Percentiles rank a stretch among this genome's conserved stretches.
Evolutionary conservation across 2,113 vertebrate genomes (phyloP).

Genomic region (Erythrocebus patas): DNA sequence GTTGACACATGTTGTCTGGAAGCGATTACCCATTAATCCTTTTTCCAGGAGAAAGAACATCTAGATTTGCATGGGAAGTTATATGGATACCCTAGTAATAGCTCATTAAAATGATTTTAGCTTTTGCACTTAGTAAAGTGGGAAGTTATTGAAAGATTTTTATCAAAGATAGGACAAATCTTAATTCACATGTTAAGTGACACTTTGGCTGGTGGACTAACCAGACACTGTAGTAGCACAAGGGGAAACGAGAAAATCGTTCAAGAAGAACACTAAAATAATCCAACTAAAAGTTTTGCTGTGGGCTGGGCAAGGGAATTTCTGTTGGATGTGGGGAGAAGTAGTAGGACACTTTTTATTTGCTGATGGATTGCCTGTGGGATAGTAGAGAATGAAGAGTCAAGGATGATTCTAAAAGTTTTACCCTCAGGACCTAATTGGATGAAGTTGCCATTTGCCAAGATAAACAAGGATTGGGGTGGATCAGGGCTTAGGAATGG

Average conservation of each 20-base stretch:
- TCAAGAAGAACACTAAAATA: background rate
- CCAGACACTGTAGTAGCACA: fast-evolving
- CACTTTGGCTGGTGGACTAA: background rate
- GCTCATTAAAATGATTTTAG: background rate
- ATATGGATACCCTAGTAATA: background rate
- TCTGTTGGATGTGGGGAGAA: background rate
- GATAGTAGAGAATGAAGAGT: background rate
- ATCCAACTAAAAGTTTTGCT: background rate
- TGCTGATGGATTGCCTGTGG: background rate
- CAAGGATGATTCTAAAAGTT: background rate
- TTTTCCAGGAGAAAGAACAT: background rate
- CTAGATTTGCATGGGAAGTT: background rate
- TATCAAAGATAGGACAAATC: background rate
- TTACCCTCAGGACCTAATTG: background rate
- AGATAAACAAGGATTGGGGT: fast-evolving
- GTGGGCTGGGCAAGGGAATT: background rate
- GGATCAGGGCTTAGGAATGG: background rate
- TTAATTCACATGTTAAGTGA: background rate
- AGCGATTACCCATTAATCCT: background rate
- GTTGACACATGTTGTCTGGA: background rate
- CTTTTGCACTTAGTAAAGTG: background rate
- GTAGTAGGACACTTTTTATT: background rate
- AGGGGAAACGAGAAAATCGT: background rate
- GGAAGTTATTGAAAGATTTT: background rate
- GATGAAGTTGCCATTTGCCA: background rate